phyloP scores from a whole-genome alignment of 2,797 vertebrate species.

The Heteromormyrus szaboi region DNA sequence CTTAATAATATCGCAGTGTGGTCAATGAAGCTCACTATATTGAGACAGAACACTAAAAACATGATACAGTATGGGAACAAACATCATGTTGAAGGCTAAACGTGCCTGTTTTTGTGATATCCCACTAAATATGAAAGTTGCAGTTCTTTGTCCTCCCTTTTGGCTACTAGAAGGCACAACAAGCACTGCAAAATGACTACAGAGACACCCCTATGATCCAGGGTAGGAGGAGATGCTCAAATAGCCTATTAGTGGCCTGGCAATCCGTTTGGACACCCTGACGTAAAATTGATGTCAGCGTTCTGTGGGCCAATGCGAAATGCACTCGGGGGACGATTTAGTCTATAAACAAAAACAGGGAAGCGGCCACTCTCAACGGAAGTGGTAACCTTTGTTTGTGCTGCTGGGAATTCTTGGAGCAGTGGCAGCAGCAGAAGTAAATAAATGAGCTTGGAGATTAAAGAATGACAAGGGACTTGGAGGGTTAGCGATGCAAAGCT shows the following conservation, averaged over 20 bases:
- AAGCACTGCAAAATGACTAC: neutral
- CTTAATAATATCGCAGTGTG: neutral
- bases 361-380: neutral
- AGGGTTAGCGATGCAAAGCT: neutral
- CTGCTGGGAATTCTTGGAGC: neutral
- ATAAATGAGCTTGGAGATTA: neutral
- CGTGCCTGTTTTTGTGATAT: neutral
- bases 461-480: neutral
- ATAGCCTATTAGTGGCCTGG: neutral
- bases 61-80: neutral
- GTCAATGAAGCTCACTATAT: neutral
- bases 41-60: neutral
- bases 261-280: neutral
- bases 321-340: neutral
- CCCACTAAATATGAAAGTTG: neutral
- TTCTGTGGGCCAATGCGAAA: neutral
- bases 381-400: neutral
- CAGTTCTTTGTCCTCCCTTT: neutral
- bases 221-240: neutral
- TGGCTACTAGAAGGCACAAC: neutral
- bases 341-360: neutral
- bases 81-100: neutral
- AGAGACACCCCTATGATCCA: neutral
- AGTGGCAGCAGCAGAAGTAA: neutral
- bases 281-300: neutral